These are phyloP conservation scores for Muntiacus reevesi DNA, from an alignment of 2,113 vertebrate genomes.

Conservation along the genomic window DNA sequence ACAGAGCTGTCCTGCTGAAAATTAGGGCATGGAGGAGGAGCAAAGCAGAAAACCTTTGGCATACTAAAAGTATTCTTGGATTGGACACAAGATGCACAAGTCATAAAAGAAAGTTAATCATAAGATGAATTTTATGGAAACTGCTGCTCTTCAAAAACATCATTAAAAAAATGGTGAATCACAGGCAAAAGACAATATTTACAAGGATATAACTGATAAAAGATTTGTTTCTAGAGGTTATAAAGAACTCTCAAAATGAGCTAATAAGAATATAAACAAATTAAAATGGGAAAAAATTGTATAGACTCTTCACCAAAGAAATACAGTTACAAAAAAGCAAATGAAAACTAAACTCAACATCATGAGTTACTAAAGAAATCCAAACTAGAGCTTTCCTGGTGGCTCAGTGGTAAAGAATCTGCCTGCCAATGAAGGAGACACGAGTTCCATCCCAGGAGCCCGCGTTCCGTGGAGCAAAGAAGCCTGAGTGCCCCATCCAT, in stretches of 20 bases:
- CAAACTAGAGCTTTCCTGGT: not conserved
- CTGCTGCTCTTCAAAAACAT: not conserved
- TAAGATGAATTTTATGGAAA: not conserved
- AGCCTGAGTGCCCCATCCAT: rapidly evolving
- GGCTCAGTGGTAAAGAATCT: not conserved
- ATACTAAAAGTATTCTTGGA: not conserved
- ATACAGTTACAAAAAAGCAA: not conserved
- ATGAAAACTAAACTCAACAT: not conserved
- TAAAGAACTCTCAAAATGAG: not conserved
- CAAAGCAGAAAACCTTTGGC: not conserved
- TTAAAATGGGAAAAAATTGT: not conserved
- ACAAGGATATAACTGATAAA: not conserved
- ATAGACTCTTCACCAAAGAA: not conserved
- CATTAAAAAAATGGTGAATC: not conserved
- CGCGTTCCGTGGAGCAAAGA: not conserved
- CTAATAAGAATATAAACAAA: not conserved
- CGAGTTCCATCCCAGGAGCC: not conserved
- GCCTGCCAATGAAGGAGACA: not conserved
- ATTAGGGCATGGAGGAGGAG: not conserved
- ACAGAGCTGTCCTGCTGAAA: not conserved
- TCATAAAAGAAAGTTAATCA: not conserved
- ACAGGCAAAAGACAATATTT: not conserved
- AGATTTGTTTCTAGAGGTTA: not conserved
- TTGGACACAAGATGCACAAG: not conserved
- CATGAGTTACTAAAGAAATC: not conserved